A percentile compares a stretch with the other conserved stretches of the same genome.
phyloP scores from a whole-genome alignment of 2,888 invertebrate genomes.

The Coremacera marginata region DNA sequence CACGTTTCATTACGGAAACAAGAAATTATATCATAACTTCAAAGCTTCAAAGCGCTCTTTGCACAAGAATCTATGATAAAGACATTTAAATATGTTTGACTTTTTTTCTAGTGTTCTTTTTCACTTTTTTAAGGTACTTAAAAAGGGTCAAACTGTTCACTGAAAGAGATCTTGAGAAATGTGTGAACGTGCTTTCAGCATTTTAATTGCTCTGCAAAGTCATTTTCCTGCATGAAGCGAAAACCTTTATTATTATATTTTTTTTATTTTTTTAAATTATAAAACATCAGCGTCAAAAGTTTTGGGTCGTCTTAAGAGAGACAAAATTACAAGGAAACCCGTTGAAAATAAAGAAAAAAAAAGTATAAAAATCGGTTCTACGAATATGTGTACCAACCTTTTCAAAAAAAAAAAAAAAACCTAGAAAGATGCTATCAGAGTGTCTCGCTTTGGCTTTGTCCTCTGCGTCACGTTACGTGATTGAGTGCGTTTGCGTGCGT shows the following conservation, averaged over 20 bases:
- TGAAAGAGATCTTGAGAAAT: constrained; percentile 24
- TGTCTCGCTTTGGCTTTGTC: constrained; percentile 36
- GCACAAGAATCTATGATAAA: background rate
- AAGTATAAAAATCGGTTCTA: background rate
- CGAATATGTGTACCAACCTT: background rate
- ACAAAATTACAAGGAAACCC: constrained; percentile 2
- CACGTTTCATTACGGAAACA: background rate
- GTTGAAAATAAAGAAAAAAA: background rate
- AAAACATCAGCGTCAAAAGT: background rate
- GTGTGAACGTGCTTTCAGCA: constrained; percentile 44
- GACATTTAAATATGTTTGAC: background rate
- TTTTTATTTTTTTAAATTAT: too few relatives aligned
- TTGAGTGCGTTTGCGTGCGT: constrained; percentile 49
- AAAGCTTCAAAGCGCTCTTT: background rate
- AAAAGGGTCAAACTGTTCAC: constrained; percentile 18
- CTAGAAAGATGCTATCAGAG: constrained; percentile 49
- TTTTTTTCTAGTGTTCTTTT: background rate
- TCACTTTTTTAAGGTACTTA: background rate
- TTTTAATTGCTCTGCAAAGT: constrained; percentile 42
- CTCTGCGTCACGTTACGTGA: constrained; percentile 43
- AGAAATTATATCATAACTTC: background rate
- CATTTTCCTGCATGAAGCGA: background rate
- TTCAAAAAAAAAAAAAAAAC: background rate
- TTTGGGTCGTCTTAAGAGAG: background rate
- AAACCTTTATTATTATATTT: background rate